A percentile compares a stretch with the other conserved stretches of the same genome.
phyloP scores from a whole-genome alignment of 1,140 invertebrate species.

The Zaprionus nigranus region DNA sequence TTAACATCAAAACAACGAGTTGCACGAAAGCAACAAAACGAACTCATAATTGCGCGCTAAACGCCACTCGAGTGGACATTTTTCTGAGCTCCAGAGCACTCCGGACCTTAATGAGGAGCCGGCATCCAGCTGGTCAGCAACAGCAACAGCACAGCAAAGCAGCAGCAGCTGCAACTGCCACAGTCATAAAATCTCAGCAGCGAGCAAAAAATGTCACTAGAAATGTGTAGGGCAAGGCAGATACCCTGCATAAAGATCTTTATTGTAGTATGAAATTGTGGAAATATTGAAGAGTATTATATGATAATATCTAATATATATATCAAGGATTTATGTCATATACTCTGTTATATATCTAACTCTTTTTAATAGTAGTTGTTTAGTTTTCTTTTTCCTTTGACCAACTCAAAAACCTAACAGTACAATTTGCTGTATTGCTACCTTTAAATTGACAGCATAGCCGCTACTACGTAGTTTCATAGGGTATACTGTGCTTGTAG shows the following conservation, averaged over 20 bases:
- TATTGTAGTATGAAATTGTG: no score
- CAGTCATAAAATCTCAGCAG: conserved; percentile 34
- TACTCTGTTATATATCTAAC: no score
- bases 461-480: background rate
- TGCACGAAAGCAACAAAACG: conserved; percentile 30
- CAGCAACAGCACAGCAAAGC: conserved; percentile 17
- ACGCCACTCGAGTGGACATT: conserved; percentile 79
- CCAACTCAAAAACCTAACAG: no score
- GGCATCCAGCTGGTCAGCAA: conserved; percentile 38
- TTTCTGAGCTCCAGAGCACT: conserved; percentile 48
- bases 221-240: background rate
- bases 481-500: background rate
- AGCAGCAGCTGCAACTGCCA: conserved; percentile 37
- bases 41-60: conserved; percentile 78
- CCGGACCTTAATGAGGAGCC: conserved; percentile 46
- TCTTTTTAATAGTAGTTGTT: no score
- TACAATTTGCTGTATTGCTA: no score
- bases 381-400: no score
- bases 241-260: background rate
- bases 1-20: conserved; percentile 24
- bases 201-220: conserved; percentile 28
- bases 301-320: no score
- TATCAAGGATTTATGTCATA: no score
- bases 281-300: no score
- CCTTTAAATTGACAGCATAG: no score